A percentile compares a stretch with the other conserved stretches of the same genome.
Evolutionary conservation across 1,140 invertebrate species (phyloP).

Genomic region (Eufriesea mexicana): DNA sequence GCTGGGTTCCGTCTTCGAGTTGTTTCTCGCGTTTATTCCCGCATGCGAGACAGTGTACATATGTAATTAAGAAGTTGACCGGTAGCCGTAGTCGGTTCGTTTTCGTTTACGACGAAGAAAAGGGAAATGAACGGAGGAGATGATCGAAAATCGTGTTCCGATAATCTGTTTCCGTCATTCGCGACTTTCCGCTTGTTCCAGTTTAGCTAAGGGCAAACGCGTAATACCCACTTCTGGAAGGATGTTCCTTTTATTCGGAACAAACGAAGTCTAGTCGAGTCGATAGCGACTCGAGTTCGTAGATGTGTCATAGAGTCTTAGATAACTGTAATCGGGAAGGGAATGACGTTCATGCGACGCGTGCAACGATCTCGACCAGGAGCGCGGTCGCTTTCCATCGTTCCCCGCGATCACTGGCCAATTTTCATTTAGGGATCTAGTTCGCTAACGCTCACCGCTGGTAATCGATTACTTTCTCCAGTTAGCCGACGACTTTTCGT

Average conservation of each 20-base stretch:
- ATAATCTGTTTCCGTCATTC: neutral
- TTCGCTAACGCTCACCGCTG: constrained; percentile 48
- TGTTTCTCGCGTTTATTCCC: constrained; percentile 32
- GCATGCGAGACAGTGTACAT: constrained; percentile 56
- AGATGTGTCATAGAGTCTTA: constrained; percentile 50
- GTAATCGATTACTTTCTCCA: constrained; percentile 37
- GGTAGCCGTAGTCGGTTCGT: constrained; percentile 35
- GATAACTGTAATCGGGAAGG: constrained; percentile 17
- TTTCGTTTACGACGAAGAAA: neutral
- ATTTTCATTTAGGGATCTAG: constrained; percentile 49
- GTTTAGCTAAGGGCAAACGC: neutral
- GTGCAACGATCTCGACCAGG: neutral
- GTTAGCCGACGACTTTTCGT: constrained; percentile 38
- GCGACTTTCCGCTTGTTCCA: neutral
- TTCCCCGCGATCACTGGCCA: neutral
- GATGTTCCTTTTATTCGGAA: neutral
- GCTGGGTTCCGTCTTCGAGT: neutral
- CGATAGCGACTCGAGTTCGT: constrained; percentile 41
- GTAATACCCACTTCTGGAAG: neutral
- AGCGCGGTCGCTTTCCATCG: too few relatives aligned
- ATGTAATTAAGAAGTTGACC: constrained; percentile 60
- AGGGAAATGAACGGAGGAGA: neutral
- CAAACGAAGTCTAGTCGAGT: constrained; percentile 10
- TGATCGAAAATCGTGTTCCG: neutral
- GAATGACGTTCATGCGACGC: constrained; percentile 12